phyloP scores from a whole-genome alignment of 2,888 invertebrate genomes.

The Yponomeuta sedellus region DNA sequence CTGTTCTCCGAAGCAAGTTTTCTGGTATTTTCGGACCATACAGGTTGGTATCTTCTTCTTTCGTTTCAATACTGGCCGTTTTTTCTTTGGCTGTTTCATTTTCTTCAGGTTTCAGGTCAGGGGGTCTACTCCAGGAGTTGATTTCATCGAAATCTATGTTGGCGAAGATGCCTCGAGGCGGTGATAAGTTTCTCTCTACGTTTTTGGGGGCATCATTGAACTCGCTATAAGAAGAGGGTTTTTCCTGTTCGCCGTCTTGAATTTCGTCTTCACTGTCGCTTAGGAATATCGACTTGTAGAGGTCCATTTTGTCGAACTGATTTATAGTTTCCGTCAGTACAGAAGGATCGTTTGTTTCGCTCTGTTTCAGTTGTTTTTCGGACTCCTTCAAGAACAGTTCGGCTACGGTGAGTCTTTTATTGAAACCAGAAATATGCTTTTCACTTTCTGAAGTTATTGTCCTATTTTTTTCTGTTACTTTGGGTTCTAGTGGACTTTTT shows the following conservation, averaged over 20 bases:
- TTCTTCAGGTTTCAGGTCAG: conserved; percentile 22
- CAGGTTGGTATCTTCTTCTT: conserved; percentile 34
- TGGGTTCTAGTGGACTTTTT: neutral
- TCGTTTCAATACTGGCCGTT: conserved; percentile 27
- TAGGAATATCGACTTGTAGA: conserved; percentile 93
- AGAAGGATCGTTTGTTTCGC: conserved; percentile 32
- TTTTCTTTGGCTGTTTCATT: conserved; percentile 14
- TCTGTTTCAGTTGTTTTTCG: conserved; percentile 43
- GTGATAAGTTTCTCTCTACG: conserved; percentile 79
- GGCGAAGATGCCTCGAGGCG: conserved; percentile 83
- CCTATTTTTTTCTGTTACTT: conserved; percentile 2
- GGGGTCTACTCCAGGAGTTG: conserved; percentile 61
- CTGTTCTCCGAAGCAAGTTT: conserved; percentile 41
- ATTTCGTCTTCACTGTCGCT: conserved; percentile 84
- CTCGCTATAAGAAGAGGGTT: conserved; percentile 25
- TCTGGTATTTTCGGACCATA: conserved; percentile 79
- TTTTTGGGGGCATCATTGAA: conserved; percentile 68
- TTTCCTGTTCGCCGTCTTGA: conserved; percentile 30
- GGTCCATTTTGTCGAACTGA: conserved; percentile 78
- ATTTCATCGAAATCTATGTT: conserved; percentile 79
- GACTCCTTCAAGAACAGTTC: conserved; percentile 67
- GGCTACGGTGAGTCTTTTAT: conserved; percentile 64
- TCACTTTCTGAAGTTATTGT: neutral
- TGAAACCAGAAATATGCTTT: conserved; percentile 27
- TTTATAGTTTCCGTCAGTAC: conserved; percentile 60